Percentiles rank a stretch among this genome's conserved stretches.
Conservation (phyloP, 2,797 vertebrate genomes). For the Typhlichthys eigenmanni region DNA sequence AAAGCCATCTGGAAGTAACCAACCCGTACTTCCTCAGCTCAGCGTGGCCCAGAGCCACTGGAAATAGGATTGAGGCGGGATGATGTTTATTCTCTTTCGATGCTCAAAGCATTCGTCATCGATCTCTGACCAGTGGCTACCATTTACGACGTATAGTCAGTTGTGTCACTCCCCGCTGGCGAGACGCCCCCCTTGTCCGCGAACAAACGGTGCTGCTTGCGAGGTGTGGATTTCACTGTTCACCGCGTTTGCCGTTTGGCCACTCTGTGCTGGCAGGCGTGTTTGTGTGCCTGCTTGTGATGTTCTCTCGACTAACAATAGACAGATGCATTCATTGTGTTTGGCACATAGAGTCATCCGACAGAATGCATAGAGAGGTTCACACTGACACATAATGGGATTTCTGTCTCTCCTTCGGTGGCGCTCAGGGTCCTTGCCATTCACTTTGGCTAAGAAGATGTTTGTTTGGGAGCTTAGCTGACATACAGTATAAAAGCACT, state of each 20-base stretch:
- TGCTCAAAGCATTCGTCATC: conserved; percentile 2
- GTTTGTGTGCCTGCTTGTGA: neutral
- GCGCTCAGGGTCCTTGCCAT: conserved; percentile 21
- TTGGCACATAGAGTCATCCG: conserved; percentile 13
- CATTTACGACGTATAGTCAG: no score
- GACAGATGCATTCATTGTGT: conserved; percentile 3
- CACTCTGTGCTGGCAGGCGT: neutral
- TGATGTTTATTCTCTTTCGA: conserved; percentile 8
- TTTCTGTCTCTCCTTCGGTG: conserved; percentile 38
- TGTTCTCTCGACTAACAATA: conserved; percentile 14
- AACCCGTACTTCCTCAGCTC: conserved; percentile 16
- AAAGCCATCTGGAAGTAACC: conserved; percentile 14
- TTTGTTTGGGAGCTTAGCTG: conserved; percentile 19
- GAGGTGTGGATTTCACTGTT: conserved; percentile 1
- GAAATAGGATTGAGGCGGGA: conserved; percentile 7
- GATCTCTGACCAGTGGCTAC: neutral
- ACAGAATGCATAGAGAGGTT: conserved; percentile 21
- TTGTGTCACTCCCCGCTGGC: no score
- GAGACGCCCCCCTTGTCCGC: no score
- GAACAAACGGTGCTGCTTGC: neutral
- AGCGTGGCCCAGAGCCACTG: conserved; percentile 9
- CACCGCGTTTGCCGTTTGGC: neutral
- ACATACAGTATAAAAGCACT: conserved; percentile 13
- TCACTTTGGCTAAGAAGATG: conserved; percentile 45
- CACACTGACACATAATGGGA: conserved; percentile 35